Percentiles rank a stretch among this genome's conserved stretches.
phyloP scores from a whole-genome alignment of 30 jellyfish, hydroid and myxozoan genomes.

The Hydractinia symbiolongicarpus region DNA sequence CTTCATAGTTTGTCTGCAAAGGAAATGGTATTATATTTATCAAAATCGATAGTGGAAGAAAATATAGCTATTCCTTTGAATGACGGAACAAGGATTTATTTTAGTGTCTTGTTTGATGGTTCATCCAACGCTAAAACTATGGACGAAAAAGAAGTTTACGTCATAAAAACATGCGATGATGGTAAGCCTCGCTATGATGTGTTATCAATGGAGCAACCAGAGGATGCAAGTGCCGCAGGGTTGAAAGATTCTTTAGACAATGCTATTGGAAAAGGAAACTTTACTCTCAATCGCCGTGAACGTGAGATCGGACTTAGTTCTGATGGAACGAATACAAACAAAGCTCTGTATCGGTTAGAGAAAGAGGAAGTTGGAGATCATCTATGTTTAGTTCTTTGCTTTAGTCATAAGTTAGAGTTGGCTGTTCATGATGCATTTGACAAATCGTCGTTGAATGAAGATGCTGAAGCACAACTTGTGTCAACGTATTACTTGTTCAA shows the following conservation, averaged over 20 bases:
- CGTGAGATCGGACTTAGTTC: neutral
- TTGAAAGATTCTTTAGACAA: neutral
- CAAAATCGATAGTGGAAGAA: too few species aligned
- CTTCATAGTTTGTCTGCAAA: too few species aligned
- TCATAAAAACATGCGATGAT: too few species aligned
- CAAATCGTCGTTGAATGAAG: neutral
- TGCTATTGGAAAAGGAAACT: neutral
- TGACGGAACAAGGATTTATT: too few species aligned
- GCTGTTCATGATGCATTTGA: conserved; percentile 17
- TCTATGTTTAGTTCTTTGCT: neutral
- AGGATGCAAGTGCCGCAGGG: neutral
- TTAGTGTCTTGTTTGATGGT: too few species aligned
- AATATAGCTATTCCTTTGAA: too few species aligned
- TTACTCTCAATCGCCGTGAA: neutral
- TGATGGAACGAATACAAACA: conserved; percentile 12
- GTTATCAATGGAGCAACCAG: conserved; percentile 9
- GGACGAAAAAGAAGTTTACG: too few species aligned
- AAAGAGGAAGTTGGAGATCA: conserved; percentile 30
- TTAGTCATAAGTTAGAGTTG: conserved; percentile 10
- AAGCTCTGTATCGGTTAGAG: neutral
- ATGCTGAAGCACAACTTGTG: neutral
- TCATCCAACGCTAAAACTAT: too few species aligned
- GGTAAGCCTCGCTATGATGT: too few species aligned
- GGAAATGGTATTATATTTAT: too few species aligned
- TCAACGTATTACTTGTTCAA: conserved; percentile 4